Evolutionary conservation across 2,797 vertebrate species (phyloP), one percentile per base, ranked within the genome.

Genomic region (Alcedo atthis): DNA sequence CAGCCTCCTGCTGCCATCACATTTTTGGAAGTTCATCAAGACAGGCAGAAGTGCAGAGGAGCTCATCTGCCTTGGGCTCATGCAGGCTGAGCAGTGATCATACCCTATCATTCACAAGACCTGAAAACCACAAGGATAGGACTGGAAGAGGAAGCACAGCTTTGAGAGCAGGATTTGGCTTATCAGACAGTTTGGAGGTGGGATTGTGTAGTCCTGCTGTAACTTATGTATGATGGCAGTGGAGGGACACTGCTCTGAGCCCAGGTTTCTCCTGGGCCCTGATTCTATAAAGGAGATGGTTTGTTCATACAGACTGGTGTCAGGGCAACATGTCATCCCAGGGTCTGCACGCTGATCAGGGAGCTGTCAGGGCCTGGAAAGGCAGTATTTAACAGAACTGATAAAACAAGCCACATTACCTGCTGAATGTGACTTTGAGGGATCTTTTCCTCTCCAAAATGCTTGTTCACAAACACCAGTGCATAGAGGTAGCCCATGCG

Each of bases 391-490:
- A 26, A 49, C 26, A 49, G 25, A 26, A 26, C 26, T 15, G 10
- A 45, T 77, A 26, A 95, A 93, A 67, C 3, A 37, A 37, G 37
- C 37, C 37, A 9, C 13, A 32, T 54, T 96, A 99, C 99, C 99
- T 99, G 98, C 77, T 99, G 99, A 92, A 99, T 98, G 93, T 98
- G 98, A 90, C 97, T 98, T 49, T 97, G 97, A 13, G 99, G 98
- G 94, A 99, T 98, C 97, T 98, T 98, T 81, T 99, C 98, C 22
- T 97, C 96, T 37, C 98, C 98, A 0, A 99, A 98, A 96, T 99
- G 98, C 97, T 98, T 99, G 97, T 99, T 99, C 96, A 99, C 97
- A 94, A 99, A 99, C 55, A 98, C 46, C 81, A 99, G 98, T 28
- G 99, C 97, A 90, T 98, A 99, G 32, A 99, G 97, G 87, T 98